phyloP scores from a whole-genome alignment of 2,797 vertebrate genomes.

The Fistularia tabacaria region DNA sequence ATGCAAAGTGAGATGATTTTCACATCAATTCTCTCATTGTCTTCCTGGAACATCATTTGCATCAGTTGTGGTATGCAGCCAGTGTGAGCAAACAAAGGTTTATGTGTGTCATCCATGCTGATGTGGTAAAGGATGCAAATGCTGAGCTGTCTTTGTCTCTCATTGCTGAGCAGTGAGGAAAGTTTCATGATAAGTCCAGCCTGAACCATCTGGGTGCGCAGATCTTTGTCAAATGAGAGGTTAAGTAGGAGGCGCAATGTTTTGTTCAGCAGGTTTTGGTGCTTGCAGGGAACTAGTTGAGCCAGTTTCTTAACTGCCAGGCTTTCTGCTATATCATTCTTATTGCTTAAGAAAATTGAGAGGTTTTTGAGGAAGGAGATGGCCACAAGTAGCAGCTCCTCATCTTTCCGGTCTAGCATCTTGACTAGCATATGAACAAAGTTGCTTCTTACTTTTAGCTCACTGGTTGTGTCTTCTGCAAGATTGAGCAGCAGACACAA shows the following conservation, averaged over 20 bases:
- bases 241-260: conserved; percentile 86
- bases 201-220: conserved; percentile 91
- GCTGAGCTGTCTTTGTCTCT: conserved; percentile 87
- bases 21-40: conserved; percentile 81
- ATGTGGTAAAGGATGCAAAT: conserved; percentile 94
- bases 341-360: conserved; percentile 94
- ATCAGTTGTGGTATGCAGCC: conserved; percentile 85
- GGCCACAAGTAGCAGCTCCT: conserved; percentile 87
- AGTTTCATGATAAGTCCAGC: conserved; percentile 87
- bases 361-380: conserved; percentile 95
- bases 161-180: conserved; percentile 84
- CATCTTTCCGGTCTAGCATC: conserved; percentile 85
- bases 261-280: conserved; percentile 85
- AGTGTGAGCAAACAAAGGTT: conserved; percentile 90
- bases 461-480: conserved; percentile 88
- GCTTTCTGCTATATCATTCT: conserved; percentile 93
- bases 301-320: conserved; percentile 85
- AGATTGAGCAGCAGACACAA: conserved; percentile 91
- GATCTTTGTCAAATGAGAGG: conserved; percentile 87
- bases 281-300: conserved; percentile 85
- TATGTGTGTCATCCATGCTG: conserved; percentile 89
- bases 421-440: conserved; percentile 92
- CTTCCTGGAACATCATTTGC: conserved; percentile 82
- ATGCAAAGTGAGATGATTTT: conserved; percentile 93
- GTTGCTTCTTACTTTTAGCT: conserved; percentile 96